Evolutionary conservation across 1,140 invertebrate genomes (phyloP).

Genomic region (Pseudomyrmex cubaensis): DNA sequence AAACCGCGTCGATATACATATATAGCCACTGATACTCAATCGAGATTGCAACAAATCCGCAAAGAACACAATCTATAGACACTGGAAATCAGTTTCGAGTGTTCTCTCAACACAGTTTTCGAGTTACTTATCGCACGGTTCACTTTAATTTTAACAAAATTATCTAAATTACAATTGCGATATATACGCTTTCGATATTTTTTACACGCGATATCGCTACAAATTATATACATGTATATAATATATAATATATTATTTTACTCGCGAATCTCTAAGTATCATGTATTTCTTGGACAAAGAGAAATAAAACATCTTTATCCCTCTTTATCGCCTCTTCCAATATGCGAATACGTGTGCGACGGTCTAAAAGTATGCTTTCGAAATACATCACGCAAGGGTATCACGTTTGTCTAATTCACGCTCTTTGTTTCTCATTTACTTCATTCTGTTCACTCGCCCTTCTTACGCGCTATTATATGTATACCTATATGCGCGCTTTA

Average conservation of each 20-base stretch:
- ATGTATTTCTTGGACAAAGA: background rate
- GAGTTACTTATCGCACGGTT: background rate
- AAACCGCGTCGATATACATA: too few relatives aligned
- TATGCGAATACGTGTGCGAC: conserved; percentile 34
- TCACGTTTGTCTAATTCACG: conserved; percentile 35
- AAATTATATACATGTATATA: conserved; percentile 4
- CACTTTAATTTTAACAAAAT: background rate
- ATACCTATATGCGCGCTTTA: conserved; percentile 59
- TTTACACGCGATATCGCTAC: background rate
- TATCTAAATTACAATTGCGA: background rate
- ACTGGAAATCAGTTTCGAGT: background rate
- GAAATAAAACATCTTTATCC: background rate
- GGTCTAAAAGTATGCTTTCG: conserved; percentile 30
- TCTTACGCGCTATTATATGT: conserved; percentile 61
- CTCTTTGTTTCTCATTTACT: conserved; percentile 8
- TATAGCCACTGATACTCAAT: too few relatives aligned
- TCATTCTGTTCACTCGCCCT: conserved; percentile 19
- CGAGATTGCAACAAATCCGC: background rate
- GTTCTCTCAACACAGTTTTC: background rate
- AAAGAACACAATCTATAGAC: background rate
- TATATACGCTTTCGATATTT: background rate
- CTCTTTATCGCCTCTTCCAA: background rate
- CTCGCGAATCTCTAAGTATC: conserved; percentile 7
- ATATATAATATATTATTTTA: background rate
- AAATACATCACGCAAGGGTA: conserved; percentile 35